Conservation (phyloP, 2,113 vertebrate species). For the Vidua macroura region DNA sequence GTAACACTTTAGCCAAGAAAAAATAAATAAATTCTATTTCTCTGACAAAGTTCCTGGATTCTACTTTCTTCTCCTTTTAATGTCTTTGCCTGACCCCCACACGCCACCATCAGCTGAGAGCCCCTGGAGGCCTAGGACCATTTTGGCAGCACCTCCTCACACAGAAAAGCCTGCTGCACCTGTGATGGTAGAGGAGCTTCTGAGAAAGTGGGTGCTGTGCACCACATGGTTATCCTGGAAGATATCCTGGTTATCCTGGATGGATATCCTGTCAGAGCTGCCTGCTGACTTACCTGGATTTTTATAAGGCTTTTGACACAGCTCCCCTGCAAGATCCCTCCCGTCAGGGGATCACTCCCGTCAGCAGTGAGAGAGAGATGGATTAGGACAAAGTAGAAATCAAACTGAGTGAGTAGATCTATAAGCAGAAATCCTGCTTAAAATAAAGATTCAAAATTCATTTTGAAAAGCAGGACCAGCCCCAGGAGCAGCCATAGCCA, state of each 20-base stretch:
- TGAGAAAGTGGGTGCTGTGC: background rate
- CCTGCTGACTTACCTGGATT: background rate
- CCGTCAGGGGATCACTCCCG: background rate
- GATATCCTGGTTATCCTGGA: background rate
- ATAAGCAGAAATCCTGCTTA: background rate
- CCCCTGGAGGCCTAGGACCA: background rate
- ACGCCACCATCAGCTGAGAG: background rate
- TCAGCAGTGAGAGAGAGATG: background rate
- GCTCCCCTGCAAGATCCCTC: background rate
- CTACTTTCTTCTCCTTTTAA: background rate
- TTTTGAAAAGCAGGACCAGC: background rate
- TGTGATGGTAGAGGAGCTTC: background rate
- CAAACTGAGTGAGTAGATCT: background rate
- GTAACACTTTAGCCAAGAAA: background rate
- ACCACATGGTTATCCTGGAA: background rate
- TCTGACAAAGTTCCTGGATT: background rate
- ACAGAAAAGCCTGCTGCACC: background rate
- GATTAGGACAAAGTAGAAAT: background rate
- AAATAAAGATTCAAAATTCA: background rate
- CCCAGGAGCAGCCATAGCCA: background rate
- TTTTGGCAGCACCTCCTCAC: background rate
- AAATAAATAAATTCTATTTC: background rate
- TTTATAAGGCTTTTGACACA: background rate
- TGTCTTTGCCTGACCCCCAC: background rate
- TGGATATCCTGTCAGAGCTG: background rate